Evolutionary conservation across 2,888 invertebrate genomes (phyloP).

Genomic region (Heterodera filipjevi): DNA sequence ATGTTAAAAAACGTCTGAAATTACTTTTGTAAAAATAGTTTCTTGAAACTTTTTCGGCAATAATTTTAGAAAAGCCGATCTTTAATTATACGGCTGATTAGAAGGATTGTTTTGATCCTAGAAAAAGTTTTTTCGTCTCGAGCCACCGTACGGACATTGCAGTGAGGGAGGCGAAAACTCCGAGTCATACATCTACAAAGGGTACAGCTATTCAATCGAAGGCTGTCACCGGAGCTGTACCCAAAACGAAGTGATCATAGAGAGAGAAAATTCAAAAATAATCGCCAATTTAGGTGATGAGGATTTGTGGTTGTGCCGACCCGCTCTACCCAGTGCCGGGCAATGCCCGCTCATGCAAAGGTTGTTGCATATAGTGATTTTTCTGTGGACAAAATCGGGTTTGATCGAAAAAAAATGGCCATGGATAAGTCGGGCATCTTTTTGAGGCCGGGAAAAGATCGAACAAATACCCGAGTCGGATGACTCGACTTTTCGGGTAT

Average conservation of each 20-base stretch:
- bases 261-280: background rate
- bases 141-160: constrained; percentile 61
- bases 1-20: too few species aligned
- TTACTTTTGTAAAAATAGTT: too few species aligned
- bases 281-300: constrained; percentile 33
- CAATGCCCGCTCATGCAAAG: constrained; percentile 47
- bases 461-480: background rate
- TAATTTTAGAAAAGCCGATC: too few species aligned
- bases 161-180: constrained; percentile 55
- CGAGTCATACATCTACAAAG: constrained; percentile 53
- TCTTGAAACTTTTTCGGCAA: too few species aligned
- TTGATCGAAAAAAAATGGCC: too few species aligned
- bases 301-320: constrained; percentile 60
- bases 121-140: constrained; percentile 61
- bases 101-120: constrained; percentile 39
- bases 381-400: too few species aligned
- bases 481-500: background rate
- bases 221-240: constrained; percentile 64
- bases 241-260: constrained; percentile 56
- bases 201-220: constrained; percentile 63
- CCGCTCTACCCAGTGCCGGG: constrained; percentile 61
- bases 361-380: constrained; percentile 18
- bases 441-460: background rate
- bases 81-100: too few species aligned
- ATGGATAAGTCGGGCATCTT: too few species aligned